Base-by-base conservation (phyloP, 1,140 invertebrate species). In the Brachionus rotundiformis region DNA sequence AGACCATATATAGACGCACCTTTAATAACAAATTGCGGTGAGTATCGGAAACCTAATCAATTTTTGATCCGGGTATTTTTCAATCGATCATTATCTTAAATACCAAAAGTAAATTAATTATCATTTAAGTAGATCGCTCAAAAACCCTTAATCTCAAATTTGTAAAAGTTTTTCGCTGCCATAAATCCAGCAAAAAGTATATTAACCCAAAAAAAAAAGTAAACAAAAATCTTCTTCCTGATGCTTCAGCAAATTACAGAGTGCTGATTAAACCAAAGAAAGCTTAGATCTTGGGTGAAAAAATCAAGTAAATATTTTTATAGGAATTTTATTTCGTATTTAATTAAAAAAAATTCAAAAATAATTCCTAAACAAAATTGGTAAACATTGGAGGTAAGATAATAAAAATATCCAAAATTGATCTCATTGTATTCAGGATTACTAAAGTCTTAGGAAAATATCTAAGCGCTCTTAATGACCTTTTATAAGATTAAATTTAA, bases 61-160 rank as follows among this genome's bases (percentile, higher is more conserved):
- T 19, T 23, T 49, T 23, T 23, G 47, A 54, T 19, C 47, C 47
- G 47, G 16, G 47, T 54, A 49, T 54, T 54, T 54, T 54, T 54
- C 47, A 54, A 54, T 54, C 47, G 47, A 54, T 54, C 47, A 54
- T 54, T 19, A 54, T 54, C 19, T 54, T 19, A 54, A 54, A 54
- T 54, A 54, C 19, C 47, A 54, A 54, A 54, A 54, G 47, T 25
- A 54, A 54, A 54, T 54, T 54, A 54, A 54, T 54, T 54, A 54
- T 54, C 47, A 19, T 54, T 54, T 54, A 54, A 54, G 47, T 54
- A 25, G 23, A 54, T 54, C 47, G 23, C 23, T 54, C 47, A 54
- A 54, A 23, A 54, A 54, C 47, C 47, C 16, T 54, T 54, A 54
- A 54, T 54, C 47, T 54, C 19, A 25, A 54, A 54, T 8, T 7